Conservation (phyloP, 1,140 invertebrate species). For the Gryllus bimaculatus region DNA sequence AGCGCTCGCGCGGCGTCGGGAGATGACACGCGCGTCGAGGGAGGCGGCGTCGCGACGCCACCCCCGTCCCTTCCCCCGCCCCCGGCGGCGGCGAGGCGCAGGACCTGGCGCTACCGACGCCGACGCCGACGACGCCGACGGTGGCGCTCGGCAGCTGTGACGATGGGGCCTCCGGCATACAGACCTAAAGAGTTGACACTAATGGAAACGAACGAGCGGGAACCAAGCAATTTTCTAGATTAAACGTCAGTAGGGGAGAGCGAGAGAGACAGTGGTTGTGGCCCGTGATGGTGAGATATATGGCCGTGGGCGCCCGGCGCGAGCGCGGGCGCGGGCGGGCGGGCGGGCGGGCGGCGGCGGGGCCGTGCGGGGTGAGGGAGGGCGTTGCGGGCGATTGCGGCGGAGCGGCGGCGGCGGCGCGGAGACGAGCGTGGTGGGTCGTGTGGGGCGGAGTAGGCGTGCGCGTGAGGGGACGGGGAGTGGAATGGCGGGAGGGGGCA, state of each 20-base stretch:
- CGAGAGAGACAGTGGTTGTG: slow-evolving; percentile 27
- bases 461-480: no score
- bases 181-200: slow-evolving; percentile 40
- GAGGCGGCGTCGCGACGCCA: neutral
- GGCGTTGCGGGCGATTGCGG: no score
- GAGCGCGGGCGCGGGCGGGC: neutral
- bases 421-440: no score
- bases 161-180: slow-evolving; percentile 18
- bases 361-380: no score
- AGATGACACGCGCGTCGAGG: no score
- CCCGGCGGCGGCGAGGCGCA: slow-evolving; percentile 23
- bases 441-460: no score
- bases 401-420: no score
- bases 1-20: no score
- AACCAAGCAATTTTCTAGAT: slow-evolving; percentile 42
- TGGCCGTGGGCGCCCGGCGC: neutral
- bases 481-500: no score
- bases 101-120: slow-evolving; percentile 8
- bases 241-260: slow-evolving; percentile 37
- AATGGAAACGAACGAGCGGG: slow-evolving; percentile 42
- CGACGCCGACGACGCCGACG: slow-evolving; percentile 10
- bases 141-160: slow-evolving; percentile 6
- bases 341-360: neutral
- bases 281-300: slow-evolving; percentile 17
- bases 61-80: neutral